phyloP scores from a whole-genome alignment of 2,113 vertebrate genomes.

The Oreotrochilus melanogaster region DNA sequence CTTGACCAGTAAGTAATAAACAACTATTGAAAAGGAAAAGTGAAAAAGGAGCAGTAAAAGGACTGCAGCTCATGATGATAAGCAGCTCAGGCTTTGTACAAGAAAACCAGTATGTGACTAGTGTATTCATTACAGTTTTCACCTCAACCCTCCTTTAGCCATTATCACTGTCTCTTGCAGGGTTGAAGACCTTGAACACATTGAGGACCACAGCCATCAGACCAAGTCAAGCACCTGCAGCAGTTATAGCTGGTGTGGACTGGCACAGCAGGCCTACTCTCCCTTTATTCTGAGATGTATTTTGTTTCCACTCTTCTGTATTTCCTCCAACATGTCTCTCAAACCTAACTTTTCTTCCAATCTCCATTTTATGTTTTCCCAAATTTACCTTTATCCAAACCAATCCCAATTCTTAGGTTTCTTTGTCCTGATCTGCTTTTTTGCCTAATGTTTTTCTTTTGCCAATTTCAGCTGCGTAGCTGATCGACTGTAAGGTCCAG shows the following conservation, averaged over 20 bases:
- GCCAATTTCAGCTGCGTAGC: neutral
- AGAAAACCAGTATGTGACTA: neutral
- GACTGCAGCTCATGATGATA: neutral
- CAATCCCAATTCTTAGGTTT: neutral
- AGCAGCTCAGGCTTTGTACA: neutral
- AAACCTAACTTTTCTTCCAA: neutral
- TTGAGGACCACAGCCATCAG: neutral
- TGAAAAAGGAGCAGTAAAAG: neutral
- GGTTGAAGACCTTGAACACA: rapidly evolving
- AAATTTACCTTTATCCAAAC: neutral
- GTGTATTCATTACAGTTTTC: neutral
- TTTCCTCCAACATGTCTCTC: neutral
- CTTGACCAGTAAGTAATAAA: neutral
- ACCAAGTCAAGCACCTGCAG: neutral
- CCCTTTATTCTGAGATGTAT: neutral
- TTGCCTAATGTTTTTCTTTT: neutral
- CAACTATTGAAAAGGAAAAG: neutral
- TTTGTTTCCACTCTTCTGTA: neutral
- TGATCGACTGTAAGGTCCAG: neutral
- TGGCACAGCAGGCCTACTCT: neutral
- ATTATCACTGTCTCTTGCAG: too few relatives aligned
- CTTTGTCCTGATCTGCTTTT: rapidly evolving
- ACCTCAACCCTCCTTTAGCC: neutral
- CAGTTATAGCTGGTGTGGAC: rapidly evolving
- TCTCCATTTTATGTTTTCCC: neutral